These are phyloP conservation scores for Lathamus discolor DNA, from an alignment of 2,113 vertebrate species.

Conservation along the genomic window DNA sequence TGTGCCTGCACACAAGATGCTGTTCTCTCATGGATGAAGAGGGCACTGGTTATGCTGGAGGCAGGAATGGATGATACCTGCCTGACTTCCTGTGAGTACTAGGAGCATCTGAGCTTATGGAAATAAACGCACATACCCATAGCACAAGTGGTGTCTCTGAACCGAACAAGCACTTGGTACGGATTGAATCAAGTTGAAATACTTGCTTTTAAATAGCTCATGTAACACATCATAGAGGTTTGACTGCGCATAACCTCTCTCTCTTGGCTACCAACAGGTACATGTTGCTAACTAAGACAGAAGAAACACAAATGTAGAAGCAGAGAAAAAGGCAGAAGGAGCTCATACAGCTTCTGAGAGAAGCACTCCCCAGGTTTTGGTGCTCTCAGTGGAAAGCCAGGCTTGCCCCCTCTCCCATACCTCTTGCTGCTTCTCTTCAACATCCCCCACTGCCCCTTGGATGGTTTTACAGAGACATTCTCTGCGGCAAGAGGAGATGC, in stretches of 20 bases:
- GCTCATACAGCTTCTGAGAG: not conserved
- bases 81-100: not conserved
- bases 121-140: accelerated
- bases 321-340: not conserved
- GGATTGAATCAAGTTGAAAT: not conserved
- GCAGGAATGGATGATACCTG: not conserved
- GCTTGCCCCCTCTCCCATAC: not conserved
- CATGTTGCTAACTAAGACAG: not conserved
- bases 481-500: accelerated
- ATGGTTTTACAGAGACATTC: not conserved
- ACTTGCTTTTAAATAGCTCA: not conserved
- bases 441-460: not conserved
- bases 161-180: not conserved
- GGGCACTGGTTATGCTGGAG: not conserved
- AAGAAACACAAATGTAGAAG: not conserved
- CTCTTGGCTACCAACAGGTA: not conserved
- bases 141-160: not conserved
- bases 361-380: not conserved
- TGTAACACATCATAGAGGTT: not conserved
- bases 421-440: not conserved
- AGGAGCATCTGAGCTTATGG: not conserved
- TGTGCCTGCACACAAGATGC: not conserved
- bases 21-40: not conserved
- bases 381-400: not conserved
- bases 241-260: not conserved